These are phyloP conservation scores for Emmelina monodactyla DNA, from an alignment of 2,888 invertebrate species.

Conservation along the genomic window DNA sequence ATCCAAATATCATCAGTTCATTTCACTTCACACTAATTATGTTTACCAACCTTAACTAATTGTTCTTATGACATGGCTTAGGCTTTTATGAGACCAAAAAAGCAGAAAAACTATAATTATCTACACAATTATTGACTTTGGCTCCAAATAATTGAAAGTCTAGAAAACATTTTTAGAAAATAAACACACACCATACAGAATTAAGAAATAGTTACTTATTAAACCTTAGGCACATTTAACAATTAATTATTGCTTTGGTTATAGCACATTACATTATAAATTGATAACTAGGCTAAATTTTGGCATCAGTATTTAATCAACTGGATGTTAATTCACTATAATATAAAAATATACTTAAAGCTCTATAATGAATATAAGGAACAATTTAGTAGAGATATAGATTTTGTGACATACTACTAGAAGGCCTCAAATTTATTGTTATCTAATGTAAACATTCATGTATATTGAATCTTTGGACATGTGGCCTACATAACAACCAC, in stretches of 20 bases:
- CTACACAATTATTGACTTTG: neutral
- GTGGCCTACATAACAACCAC: conserved; percentile 41
- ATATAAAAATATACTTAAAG: conserved; percentile 33
- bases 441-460: conserved; percentile 47
- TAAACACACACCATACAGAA: too few relatives aligned
- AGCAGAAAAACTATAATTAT: neutral
- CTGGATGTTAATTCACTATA: conserved; percentile 30
- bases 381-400: conserved; percentile 20
- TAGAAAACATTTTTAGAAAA: neutral
- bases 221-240: conserved; percentile 41
- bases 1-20: neutral
- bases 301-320: conserved; percentile 45
- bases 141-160: neutral
- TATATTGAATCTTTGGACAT: conserved; percentile 48
- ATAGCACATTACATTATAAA: conserved; percentile 51
- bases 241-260: conserved; percentile 62
- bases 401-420: conserved; percentile 32
- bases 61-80: conserved; percentile 1
- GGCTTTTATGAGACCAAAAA: neutral
- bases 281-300: conserved; percentile 54
- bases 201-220: conserved; percentile 25
- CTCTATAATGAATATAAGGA: conserved; percentile 32
- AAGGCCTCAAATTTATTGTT: conserved; percentile 38
- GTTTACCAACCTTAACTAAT: neutral
- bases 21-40: neutral